Base-by-base conservation (phyloP, 2,888 invertebrate genomes). In the Digitonthophagus gazella region DNA sequence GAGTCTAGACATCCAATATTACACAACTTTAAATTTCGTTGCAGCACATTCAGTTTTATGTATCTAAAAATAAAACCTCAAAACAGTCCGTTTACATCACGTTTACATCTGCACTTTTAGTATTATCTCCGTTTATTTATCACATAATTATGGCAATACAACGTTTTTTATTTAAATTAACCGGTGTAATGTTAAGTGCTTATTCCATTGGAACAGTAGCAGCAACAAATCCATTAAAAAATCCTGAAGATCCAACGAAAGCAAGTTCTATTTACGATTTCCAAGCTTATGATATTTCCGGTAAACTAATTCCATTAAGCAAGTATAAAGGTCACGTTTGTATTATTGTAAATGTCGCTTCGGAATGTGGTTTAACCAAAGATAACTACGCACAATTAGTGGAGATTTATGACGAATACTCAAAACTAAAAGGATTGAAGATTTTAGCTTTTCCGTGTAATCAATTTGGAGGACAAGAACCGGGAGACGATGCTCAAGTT, bases 371-470 rank as follows among this genome's bases (percentile, higher is more conserved):
- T 15, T 86, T 92, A 69, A 93, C 95, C 0, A 87, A 89, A 68
- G 89, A 89, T 72, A 92, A 95, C 83, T 96, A 95, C 84, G 91
- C 90, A 75, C 92, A 95, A 82, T 84, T 95, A 71, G 91, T 91
- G 79, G 89, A 90, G 77, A 81, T 96, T 71, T 88, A 90, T 80
- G 90, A 91, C 67, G 87, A 91, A 78, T 92, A 91, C 81, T 87
- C 85, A 61, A 91, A 91, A 77, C 22, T 57, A 19, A 88, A 91
- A 83, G 90, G 94, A 72, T 83, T 96, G 56, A 87, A 88, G 74
- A 93, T 95, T 75, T 85, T 94, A 71, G 93, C 90, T 0, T 95
- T 96, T 80, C 95, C 95, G 0, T 95, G 95, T 83, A 95, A 95
- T 80, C 95, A 95, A 80, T 95, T 95, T 78, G 89, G 86, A 15